Percentiles rank a stretch among this genome's conserved stretches.
phyloP scores from a whole-genome alignment of 1,140 invertebrate species.

The Papilio polytes region DNA sequence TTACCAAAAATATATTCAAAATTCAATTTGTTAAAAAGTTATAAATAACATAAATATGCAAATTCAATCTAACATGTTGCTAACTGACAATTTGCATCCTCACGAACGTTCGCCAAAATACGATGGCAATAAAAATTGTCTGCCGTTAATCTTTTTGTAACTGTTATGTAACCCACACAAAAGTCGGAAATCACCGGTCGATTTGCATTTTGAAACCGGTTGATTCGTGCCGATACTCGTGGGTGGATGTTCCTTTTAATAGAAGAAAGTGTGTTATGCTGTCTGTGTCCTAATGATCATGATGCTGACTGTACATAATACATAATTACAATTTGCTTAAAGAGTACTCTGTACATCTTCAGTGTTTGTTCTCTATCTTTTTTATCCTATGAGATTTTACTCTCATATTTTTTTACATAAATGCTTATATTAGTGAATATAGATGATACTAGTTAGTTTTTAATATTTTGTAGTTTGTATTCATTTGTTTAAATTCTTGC shows the following conservation, averaged over 20 bases:
- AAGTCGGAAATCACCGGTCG: constrained; percentile 69
- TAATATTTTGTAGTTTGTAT: too few species aligned
- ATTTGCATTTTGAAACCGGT: constrained; percentile 74
- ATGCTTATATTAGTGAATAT: too few species aligned
- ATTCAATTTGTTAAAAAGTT: background rate
- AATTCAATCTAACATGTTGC: constrained; percentile 10
- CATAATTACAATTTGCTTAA: too few species aligned
- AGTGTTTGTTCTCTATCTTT: too few species aligned
- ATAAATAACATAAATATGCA: background rate
- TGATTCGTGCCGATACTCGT: constrained; percentile 73
- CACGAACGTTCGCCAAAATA: constrained; percentile 40
- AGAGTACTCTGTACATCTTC: too few species aligned
- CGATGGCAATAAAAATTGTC: constrained; percentile 28
- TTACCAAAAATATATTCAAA: background rate
- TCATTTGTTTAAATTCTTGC: too few species aligned
- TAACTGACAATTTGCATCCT: constrained; percentile 43
- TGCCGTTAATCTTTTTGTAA: constrained; percentile 56
- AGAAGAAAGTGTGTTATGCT: constrained; percentile 72
- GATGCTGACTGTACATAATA: background rate
- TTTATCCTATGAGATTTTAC: too few species aligned
- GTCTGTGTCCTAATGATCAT: constrained; percentile 46
- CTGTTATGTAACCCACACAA: constrained; percentile 64
- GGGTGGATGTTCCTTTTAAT: constrained; percentile 74
- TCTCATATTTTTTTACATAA: too few species aligned
- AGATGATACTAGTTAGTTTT: too few species aligned